Evolutionary conservation across 2,888 invertebrate genomes (phyloP), one percentile per base, ranked within the genome.

Genomic region (Chromoteleia sp.): DNA sequence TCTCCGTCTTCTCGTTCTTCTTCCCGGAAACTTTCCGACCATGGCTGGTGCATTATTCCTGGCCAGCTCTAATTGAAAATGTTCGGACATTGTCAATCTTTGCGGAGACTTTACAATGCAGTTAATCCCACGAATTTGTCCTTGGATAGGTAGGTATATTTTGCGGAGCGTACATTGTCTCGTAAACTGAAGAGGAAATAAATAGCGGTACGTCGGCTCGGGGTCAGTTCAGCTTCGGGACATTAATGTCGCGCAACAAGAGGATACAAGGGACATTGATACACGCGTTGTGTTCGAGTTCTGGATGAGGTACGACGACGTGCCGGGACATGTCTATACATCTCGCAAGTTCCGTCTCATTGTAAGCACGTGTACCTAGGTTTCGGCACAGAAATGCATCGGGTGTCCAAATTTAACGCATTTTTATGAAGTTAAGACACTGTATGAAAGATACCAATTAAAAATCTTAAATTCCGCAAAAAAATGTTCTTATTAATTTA

Each of bases 251-350:
- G 39, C 15, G 45, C 70, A 70, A 70, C 71, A 67, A 73, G 74
- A 73, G 48, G 74, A 68, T 74, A 80, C 74, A 68, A 41, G 59
- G 25, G 74, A 76, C 75, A 59, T 67, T 74, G 65, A 73, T 61
- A 77, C 77, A 70, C 77, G 52, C 52, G 70, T 70, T 68, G 17
- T 73, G 73, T 54, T 61, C 45, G 50, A 67, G 68, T 80, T 61
- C 74, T 74, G 68, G 39, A 41, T 39, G 63, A 70, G 61, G 7
- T 63, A 48, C 76, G 39, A 50, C 63, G 56, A 63, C 56, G 17
- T 71, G 15, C 52, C 14, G 43, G 19, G 36, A 68, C 52, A 29
- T 8, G 48, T 63, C 15, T 59, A 50, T 58, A 67, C 59, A 71
- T 71, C 48, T 71, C 15, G 30, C 56, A 59, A 74, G 45, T 77